A percentile compares a stretch with the other conserved stretches of the same genome.
phyloP scores from a whole-genome alignment of 2,113 vertebrate species.

The Gallinago jamesoni region DNA sequence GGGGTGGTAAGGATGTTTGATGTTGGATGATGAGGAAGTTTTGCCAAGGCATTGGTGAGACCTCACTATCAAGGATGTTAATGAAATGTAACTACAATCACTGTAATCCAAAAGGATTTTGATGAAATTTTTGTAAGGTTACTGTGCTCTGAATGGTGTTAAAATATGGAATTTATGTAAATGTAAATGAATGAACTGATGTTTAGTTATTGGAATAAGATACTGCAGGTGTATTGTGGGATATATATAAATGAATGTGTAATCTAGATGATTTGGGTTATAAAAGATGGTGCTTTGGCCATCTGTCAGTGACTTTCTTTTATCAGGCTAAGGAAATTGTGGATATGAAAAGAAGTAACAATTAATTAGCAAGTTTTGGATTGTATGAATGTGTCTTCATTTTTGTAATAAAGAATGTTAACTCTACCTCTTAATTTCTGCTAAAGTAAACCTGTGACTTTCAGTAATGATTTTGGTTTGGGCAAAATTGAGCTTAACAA shows the following conservation, averaged over 20 bases:
- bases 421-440: constrained; percentile 36
- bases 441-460: neutral
- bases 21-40: neutral
- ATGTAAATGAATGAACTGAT: constrained; percentile 6
- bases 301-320: neutral
- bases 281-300: constrained; percentile 3
- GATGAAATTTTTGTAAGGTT: constrained; percentile 1
- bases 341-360: neutral
- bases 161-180: constrained; percentile 33
- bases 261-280: constrained; percentile 13
- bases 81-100: neutral
- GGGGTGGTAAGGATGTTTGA: neutral
- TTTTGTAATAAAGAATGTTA: constrained; percentile 64
- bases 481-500: neutral
- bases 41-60: neutral
- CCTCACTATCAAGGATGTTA: neutral
- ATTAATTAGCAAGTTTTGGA: constrained; percentile 26
- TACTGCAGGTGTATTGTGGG: constrained; percentile 9
- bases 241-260: constrained; percentile 29
- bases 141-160: neutral
- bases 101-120: neutral
- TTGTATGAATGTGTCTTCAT: constrained; percentile 50
- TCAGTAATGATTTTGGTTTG: neutral
- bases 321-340: neutral
- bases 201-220: constrained; percentile 25